Base-by-base conservation (phyloP, 2,888 invertebrate species). In the Macaria notata region DNA sequence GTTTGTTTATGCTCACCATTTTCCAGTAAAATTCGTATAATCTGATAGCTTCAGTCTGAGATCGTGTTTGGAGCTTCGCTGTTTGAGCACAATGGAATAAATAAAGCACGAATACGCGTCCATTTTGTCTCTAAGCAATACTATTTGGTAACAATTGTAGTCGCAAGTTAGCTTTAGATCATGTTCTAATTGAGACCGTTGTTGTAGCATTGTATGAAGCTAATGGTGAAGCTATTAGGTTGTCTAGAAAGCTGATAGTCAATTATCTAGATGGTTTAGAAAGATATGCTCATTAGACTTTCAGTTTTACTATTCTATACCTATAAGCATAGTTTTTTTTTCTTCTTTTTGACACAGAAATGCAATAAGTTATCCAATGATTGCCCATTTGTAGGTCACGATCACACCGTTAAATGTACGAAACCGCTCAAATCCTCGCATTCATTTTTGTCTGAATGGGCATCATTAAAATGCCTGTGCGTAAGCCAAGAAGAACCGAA, bases 381-480 rank as follows among this genome's bases (percentile, higher is more conserved):
- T 39, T 31, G 29, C 33, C 5, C 3, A 47, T 49, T 39, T 44
- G 38, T 33, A 46, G 54, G 51, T 46, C 45, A 54, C 45, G 49
- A 7, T 52, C 36, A 48, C 48, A 45, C 49, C 8, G 36, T 8
- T 50, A 8, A 4, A 46, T 54, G 46, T 59, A 9, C 31, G 31
- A 41, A 44, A 48, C 39, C 41, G 1, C 33, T 33, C 3, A 48
- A 44, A 46, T 42, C n/a, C n/a, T 39, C 41, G 51, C 51, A 36
- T 36, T 33, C 36, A 46, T 31, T 49, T 55, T 54, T 5, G 19
- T 48, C 9, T 55, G 31, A 59, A 51, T 59, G 9, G 29, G 39
- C 47, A 57, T 56, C 62, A 63, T 63, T 63, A 65, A 63, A 63
- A 62, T 62, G 50, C 36, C 60, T 49, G 46, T 46, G 46, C 54